Evolutionary conservation across 2,888 invertebrate genomes (phyloP).

Genomic region (Nomada fucata): DNA sequence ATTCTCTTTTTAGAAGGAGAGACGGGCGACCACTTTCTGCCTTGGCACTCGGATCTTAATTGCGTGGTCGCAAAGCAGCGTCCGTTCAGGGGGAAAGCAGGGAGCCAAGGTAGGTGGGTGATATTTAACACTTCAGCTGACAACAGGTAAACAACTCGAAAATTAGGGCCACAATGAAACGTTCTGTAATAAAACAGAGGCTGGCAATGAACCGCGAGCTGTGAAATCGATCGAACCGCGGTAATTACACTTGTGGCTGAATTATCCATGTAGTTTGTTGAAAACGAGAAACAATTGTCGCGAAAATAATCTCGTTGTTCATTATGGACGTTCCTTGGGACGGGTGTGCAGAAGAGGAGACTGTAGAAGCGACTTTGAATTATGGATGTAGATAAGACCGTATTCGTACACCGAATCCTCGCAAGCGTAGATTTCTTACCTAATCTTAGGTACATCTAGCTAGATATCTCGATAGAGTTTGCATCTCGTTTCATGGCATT

Average conservation of each 20-base stretch:
- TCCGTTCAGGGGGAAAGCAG: neutral
- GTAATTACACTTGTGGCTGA: neutral
- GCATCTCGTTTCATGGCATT: too few relatives aligned
- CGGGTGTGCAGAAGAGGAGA: neutral
- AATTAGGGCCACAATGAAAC: neutral
- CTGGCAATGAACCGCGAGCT: neutral
- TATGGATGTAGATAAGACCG: too few relatives aligned
- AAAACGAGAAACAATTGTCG: neutral
- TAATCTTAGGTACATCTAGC: too few relatives aligned
- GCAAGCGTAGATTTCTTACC: too few relatives aligned
- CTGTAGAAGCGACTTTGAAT: too few relatives aligned
- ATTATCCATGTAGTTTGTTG: neutral
- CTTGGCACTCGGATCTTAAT: neutral
- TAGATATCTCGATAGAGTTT: too few relatives aligned
- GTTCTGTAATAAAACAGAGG: neutral
- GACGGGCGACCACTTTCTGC: too few relatives aligned
- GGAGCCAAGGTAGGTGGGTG: too few relatives aligned
- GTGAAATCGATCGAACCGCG: neutral
- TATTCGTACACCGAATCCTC: too few relatives aligned
- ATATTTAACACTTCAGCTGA: neutral
- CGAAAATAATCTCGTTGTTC: neutral
- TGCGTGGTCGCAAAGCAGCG: neutral
- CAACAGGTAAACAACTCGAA: neutral
- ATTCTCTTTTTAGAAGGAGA: neutral
- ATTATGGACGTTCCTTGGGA: neutral